A percentile compares a stretch with the other conserved stretches of the same genome.
Evolutionary conservation across 2,797 vertebrate genomes (phyloP).

Genomic region (Acridotheres tristis): DNA sequence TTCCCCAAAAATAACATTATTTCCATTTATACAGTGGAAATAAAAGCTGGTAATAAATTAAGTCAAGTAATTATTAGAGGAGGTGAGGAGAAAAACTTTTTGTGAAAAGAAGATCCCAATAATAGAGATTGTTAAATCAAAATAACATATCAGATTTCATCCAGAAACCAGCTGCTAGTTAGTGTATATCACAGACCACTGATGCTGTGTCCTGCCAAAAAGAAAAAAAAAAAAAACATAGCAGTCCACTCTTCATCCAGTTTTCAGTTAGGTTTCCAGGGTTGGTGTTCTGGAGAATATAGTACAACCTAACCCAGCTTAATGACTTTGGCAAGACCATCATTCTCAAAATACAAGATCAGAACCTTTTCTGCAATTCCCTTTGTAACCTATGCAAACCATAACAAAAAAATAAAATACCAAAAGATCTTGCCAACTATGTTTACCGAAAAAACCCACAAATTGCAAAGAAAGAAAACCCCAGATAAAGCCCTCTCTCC

Average conservation of each 20-base stretch:
- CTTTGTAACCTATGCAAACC: not conserved
- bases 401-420: not conserved
- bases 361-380: not conserved
- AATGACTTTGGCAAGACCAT: not conserved
- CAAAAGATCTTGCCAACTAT: not conserved
- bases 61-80: not conserved
- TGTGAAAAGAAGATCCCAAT: not conserved
- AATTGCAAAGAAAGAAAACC: not conserved
- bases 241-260: not conserved
- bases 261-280: conserved; percentile 1
- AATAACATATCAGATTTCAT: not conserved
- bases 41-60: not conserved
- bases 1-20: not conserved
- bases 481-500: not conserved
- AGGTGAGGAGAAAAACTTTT: not conserved
- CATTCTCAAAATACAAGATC: not conserved
- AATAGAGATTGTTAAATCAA: not conserved
- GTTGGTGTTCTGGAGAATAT: not conserved
- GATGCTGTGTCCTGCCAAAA: not conserved
- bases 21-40: not conserved
- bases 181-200: not conserved
- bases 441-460: not conserved
- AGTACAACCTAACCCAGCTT: not conserved
- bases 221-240: not conserved
- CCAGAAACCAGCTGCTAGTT: not conserved